Evolutionary conservation across 2,888 invertebrate species (phyloP).

Genomic region (Euzetes globulus): DNA sequence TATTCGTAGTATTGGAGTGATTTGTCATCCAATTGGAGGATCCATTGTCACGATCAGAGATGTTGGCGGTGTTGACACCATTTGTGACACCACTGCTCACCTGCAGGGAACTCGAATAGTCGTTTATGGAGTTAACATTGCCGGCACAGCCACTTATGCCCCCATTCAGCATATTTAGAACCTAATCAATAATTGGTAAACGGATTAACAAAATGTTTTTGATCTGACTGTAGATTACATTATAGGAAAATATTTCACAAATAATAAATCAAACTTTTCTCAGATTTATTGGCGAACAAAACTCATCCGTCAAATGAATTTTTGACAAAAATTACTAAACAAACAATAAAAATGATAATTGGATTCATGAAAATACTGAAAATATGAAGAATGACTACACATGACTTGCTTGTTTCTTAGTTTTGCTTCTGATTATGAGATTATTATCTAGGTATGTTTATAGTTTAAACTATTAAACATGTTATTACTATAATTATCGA

Average conservation of each 20-base stretch:
- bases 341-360: neutral
- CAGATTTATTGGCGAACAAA: neutral
- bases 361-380: neutral
- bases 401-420: neutral
- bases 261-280: neutral
- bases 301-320: neutral
- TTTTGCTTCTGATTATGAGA: neutral
- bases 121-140: constrained; percentile 38
- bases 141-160: constrained; percentile 36
- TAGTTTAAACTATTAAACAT: neutral
- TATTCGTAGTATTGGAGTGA: neutral
- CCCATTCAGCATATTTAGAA: constrained; percentile 42
- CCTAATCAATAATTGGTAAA: constrained; percentile 33
- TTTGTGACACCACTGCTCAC: constrained; percentile 29
- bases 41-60: constrained; percentile 24
- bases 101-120: constrained; percentile 34
- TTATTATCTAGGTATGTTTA: neutral
- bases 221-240: neutral
- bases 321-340: neutral
- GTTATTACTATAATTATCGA: neutral
- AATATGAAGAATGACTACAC: neutral
- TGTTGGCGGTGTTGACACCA: constrained; percentile 31
- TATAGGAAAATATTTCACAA: neutral
- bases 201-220: neutral
- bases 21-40: constrained; percentile 9